phyloP scores from a whole-genome alignment of 1,140 invertebrate genomes.

The Sarcophaga peregrina region DNA sequence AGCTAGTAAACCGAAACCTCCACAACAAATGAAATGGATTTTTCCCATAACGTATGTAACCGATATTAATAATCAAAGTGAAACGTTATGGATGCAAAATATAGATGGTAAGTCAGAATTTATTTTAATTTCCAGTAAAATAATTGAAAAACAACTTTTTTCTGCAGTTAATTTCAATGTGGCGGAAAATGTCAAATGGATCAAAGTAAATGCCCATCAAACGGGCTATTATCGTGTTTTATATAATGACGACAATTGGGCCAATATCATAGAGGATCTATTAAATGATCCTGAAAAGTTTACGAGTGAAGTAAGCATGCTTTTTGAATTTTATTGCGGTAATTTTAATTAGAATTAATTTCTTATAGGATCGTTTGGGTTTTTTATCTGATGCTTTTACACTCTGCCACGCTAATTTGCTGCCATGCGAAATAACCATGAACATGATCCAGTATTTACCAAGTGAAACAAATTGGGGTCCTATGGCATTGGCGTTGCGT shows the following conservation, averaged over 20 bases:
- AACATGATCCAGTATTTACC: constrained; percentile 77
- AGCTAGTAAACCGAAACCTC: constrained; percentile 54
- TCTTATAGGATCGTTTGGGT: constrained; percentile 74
- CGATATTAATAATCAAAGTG: constrained; percentile 61
- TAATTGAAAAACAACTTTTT: constrained; percentile 21
- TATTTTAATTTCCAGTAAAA: not conserved
- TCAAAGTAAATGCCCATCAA: constrained; percentile 89
- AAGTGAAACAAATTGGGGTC: constrained; percentile 78
- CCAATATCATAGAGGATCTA: constrained; percentile 76
- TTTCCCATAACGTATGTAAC: constrained; percentile 65
- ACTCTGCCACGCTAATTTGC: constrained; percentile 77
- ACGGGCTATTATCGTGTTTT: constrained; percentile 88
- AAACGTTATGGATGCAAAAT: constrained; percentile 64
- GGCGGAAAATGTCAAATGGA: constrained; percentile 75
- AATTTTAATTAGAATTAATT: not conserved
- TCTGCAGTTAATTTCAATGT: constrained; percentile 75
- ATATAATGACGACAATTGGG: constrained; percentile 84
- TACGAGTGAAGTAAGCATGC: constrained; percentile 67
- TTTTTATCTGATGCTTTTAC: constrained; percentile 82
- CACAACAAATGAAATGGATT: constrained; percentile 60
- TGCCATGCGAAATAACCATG: constrained; percentile 76
- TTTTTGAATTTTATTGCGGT: not conserved
- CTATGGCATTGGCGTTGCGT: constrained; percentile 77
- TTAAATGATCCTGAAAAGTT: constrained; percentile 76
- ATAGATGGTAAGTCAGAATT: constrained; percentile 54